Conservation (phyloP, 2,888 invertebrate genomes). For the Aleiodes testaceus region DNA sequence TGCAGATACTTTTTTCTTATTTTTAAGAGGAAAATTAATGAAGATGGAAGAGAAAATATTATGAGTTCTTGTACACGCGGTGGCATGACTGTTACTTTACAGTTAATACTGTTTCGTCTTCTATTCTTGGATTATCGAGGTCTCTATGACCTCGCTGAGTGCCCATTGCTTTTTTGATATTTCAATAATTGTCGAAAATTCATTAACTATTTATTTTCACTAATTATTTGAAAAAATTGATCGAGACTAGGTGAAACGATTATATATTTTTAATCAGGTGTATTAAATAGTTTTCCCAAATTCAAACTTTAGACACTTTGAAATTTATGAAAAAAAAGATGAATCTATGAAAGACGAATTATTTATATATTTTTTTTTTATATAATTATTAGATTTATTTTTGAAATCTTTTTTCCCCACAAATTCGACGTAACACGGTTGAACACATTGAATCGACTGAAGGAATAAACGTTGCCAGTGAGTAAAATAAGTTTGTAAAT, state of each 20-base stretch:
- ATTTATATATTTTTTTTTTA: too few species aligned
- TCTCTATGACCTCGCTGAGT: constrained; percentile 53
- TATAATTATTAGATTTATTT: too few species aligned
- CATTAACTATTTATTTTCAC: constrained; percentile 13
- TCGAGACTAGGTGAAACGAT: too few species aligned
- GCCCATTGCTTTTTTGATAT: constrained; percentile 35
- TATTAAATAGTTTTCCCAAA: too few species aligned
- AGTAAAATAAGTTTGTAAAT: constrained; percentile 23
- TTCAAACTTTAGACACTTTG: too few species aligned
- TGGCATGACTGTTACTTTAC: constrained; percentile 46
- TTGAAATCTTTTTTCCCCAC: background rate
- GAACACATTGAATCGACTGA: constrained; percentile 56
- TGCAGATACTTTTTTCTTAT: constrained; percentile 30
- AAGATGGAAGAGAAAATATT: constrained; percentile 45
- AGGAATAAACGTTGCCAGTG: constrained; percentile 58
- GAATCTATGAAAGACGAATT: too few species aligned
- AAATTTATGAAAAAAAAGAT: too few species aligned
- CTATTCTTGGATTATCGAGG: constrained; percentile 54
- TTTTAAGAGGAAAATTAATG: constrained; percentile 39
- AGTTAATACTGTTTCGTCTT: constrained; percentile 30
- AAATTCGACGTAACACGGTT: constrained; percentile 43
- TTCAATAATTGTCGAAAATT: constrained; percentile 17
- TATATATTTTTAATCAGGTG: too few species aligned
- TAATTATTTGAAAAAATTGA: background rate
- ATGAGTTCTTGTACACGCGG: constrained; percentile 47